phyloP scores from a whole-genome alignment of 2,797 vertebrate species.

The Apogon talboti region DNA sequence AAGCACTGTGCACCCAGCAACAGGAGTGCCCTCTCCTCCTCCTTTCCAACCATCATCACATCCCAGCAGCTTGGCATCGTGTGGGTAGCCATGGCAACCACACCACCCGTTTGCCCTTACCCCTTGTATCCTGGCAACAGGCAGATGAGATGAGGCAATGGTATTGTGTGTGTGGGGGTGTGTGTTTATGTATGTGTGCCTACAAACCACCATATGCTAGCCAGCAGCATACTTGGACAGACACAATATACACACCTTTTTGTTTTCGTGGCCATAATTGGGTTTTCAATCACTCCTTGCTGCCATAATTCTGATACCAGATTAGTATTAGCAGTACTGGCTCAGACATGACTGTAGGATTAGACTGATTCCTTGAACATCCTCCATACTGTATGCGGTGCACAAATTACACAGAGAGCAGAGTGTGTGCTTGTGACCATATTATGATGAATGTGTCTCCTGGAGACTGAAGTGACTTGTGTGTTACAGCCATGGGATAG shows the following conservation, averaged over 20 bases:
- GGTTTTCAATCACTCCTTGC: constrained; percentile 48
- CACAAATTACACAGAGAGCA: constrained; percentile 23
- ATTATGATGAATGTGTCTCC: constrained; percentile 19
- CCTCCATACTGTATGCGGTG: constrained; percentile 7
- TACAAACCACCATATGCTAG: constrained; percentile 46
- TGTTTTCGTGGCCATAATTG: constrained; percentile 40
- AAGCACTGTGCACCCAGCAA: constrained; percentile 34
- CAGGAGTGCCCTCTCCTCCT: constrained; percentile 35
- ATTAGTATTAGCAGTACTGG: constrained; percentile 46
- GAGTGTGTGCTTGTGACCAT: constrained; percentile 4
- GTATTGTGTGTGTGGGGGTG: constrained; percentile 34
- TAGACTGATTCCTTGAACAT: constrained; percentile 28
- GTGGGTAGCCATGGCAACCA: constrained; percentile 72
- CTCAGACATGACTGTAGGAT: constrained; percentile 40
- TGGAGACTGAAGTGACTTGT: constrained; percentile 33
- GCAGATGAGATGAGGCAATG: constrained; percentile 64
- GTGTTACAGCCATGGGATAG: constrained; percentile 28
- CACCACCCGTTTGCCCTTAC: constrained; percentile 67
- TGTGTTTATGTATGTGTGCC: constrained; percentile 22
- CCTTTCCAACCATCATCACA: constrained; percentile 46
- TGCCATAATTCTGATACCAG: constrained; percentile 47
- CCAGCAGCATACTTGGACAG: constrained; percentile 17
- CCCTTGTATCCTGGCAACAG: constrained; percentile 83
- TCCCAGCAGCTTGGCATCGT: constrained; percentile 68
- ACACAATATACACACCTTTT: constrained; percentile 20